Evolutionary conservation across 2,797 vertebrate genomes (phyloP).

Genomic region (Ctenosaura bakeri): DNA sequence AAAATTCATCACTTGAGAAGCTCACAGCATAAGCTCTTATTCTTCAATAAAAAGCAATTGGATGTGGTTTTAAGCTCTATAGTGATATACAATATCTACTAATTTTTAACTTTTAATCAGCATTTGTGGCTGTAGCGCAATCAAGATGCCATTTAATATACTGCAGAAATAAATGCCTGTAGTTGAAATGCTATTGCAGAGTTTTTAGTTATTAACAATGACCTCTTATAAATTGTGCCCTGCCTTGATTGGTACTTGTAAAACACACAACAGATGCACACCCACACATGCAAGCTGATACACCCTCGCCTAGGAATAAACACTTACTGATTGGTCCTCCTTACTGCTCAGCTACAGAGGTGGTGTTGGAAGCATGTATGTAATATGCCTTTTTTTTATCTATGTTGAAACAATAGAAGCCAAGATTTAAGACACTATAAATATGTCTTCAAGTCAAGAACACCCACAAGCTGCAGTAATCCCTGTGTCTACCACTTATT

Average conservation of each 20-base stretch:
- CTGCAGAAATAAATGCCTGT: constrained; percentile 39
- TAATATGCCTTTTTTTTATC: background rate
- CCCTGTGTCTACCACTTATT: constrained; percentile 15
- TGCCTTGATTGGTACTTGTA: constrained; percentile 41
- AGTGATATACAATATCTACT: background rate
- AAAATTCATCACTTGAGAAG: constrained; percentile 22
- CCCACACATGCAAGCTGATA: background rate
- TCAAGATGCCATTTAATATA: constrained; percentile 42
- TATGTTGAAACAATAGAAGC: constrained; percentile 29
- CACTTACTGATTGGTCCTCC: constrained; percentile 26
- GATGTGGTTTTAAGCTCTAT: background rate
- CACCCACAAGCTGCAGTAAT: constrained; percentile 36
- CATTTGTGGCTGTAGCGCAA: constrained; percentile 28
- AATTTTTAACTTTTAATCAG: constrained; percentile 45
- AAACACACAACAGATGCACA: constrained; percentile 17
- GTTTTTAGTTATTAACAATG: constrained; percentile 57
- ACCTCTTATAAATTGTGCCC: constrained; percentile 50
- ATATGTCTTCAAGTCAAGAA: background rate
- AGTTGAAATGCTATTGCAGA: constrained; percentile 56
- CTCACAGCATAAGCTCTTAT: background rate
- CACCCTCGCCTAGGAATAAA: background rate
- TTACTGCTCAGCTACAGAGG: constrained; percentile 13
- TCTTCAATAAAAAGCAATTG: background rate
- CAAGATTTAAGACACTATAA: background rate
- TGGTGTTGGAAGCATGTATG: constrained; percentile 6